phyloP scores from a whole-genome alignment of 2,113 vertebrate genomes.

The Regulus satrapa region DNA sequence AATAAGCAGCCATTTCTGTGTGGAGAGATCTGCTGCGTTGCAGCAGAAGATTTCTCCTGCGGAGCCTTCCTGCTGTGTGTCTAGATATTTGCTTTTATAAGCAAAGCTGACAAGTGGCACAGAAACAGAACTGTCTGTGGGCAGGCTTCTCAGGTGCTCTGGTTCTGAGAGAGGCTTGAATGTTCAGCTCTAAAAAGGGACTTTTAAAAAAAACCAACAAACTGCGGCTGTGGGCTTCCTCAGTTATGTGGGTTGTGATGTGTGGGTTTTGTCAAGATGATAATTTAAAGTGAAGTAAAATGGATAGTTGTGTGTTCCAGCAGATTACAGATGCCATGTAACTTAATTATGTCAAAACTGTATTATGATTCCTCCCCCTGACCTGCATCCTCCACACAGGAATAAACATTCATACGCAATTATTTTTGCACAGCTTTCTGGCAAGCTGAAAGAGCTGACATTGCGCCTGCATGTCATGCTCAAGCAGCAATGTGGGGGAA shows the following conservation, averaged over 20 bases:
- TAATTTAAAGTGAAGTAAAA: neutral
- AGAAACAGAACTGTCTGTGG: neutral
- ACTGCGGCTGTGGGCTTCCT: neutral
- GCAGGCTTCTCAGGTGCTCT: neutral
- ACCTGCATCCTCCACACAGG: neutral
- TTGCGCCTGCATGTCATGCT: fast-evolving
- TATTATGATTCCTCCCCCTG: neutral
- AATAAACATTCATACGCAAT: neutral
- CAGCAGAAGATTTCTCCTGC: neutral
- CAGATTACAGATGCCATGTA: neutral
- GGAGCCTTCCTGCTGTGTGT: neutral
- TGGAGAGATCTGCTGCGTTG: neutral
- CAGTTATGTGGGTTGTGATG: neutral
- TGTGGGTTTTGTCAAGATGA: slow-evolving; percentile 11
- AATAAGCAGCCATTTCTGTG: neutral
- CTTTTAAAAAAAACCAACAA: neutral
- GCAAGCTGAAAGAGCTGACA: neutral
- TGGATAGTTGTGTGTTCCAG: neutral
- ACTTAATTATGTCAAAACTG: neutral
- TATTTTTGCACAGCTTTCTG: neutral
- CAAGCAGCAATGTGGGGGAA: neutral
- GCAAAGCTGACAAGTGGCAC: neutral
- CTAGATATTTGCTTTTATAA: neutral
- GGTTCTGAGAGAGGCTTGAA: neutral
- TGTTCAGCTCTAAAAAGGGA: neutral